A percentile compares a stretch with the other conserved stretches of the same genome.
Evolutionary conservation across 2,113 vertebrate genomes (phyloP).

Genomic region (Barbus barbus): DNA sequence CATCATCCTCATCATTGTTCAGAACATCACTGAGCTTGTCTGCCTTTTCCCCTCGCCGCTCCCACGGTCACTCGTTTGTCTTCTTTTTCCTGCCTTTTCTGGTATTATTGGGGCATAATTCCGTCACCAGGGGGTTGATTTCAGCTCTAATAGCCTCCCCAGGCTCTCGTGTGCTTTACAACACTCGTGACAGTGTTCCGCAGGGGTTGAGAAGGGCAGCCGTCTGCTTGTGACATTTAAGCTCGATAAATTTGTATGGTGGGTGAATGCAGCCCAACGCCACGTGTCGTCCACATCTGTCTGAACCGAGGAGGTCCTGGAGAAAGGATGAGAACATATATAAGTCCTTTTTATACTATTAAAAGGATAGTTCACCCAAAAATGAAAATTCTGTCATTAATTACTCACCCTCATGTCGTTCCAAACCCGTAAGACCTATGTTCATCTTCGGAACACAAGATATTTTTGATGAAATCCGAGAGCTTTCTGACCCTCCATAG

Average conservation of each 20-base stretch:
- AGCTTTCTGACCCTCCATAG: too few relatives aligned
- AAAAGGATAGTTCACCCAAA: too few relatives aligned
- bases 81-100: constrained; percentile 48
- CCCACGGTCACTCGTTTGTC: constrained; percentile 37
- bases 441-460: too few relatives aligned
- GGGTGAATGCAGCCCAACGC: constrained; percentile 21
- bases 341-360: too few relatives aligned
- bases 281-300: background rate
- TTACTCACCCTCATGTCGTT: too few relatives aligned
- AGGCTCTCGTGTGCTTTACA: constrained; percentile 26
- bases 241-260: constrained; percentile 32
- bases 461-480: too few relatives aligned
- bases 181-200: constrained; percentile 19
- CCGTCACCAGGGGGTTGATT: constrained; percentile 32
- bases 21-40: constrained; percentile 46
- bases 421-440: too few relatives aligned
- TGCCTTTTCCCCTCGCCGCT: constrained; percentile 27
- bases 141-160: constrained; percentile 33
- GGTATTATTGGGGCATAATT: constrained; percentile 41
- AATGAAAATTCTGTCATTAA: too few relatives aligned
- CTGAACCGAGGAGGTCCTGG: background rate
- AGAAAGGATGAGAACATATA: background rate
- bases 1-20: constrained; percentile 15
- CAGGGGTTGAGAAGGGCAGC: constrained; percentile 42
- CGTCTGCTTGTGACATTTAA: constrained; percentile 36